Percentiles rank a stretch among this genome's conserved stretches.
These are phyloP conservation scores for Palythoa heliodiscus DNA, from an alignment of 92 coral and sea anemone species.

Conservation along the genomic window DNA sequence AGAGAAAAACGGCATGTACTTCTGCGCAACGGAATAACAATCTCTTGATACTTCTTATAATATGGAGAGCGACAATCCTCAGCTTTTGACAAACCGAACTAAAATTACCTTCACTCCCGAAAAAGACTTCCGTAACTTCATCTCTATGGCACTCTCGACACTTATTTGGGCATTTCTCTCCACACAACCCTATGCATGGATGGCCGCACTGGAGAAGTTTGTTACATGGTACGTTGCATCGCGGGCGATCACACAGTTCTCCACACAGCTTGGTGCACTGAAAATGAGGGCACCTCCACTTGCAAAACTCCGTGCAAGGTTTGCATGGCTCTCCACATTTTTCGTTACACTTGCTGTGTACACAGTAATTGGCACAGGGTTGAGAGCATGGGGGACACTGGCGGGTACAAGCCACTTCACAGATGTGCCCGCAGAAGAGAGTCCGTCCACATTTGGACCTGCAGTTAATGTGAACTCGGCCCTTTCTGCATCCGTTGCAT, in stretches of 20 bases:
- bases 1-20: no score
- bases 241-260: conserved; percentile 72
- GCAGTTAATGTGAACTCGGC: conserved; percentile 83
- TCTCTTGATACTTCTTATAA: no score
- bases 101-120: conserved; percentile 71
- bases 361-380: conserved; percentile 74
- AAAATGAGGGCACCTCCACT: conserved; percentile 77
- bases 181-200: conserved; percentile 93
- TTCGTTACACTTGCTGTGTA: conserved; percentile 81
- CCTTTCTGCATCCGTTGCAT: conserved; percentile 74
- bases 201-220: conserved; percentile 65
- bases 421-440: conserved; percentile 86
- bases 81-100: not conserved
- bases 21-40: no score
- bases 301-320: conserved; percentile 74
- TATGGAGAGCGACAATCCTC: no score
- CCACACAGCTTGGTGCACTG: conserved; percentile 77
- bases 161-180: conserved; percentile 91
- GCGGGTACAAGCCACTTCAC: conserved; percentile 80
- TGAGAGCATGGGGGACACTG: conserved; percentile 90
- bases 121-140: conserved; percentile 84
- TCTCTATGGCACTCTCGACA: conserved; percentile 88
- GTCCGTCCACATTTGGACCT: conserved; percentile 70
- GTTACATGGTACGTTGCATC: conserved; percentile 76
- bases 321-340: conserved; percentile 88